phyloP scores from a whole-genome alignment of 1,140 invertebrate genomes.

The Zaprionus lachaisei region DNA sequence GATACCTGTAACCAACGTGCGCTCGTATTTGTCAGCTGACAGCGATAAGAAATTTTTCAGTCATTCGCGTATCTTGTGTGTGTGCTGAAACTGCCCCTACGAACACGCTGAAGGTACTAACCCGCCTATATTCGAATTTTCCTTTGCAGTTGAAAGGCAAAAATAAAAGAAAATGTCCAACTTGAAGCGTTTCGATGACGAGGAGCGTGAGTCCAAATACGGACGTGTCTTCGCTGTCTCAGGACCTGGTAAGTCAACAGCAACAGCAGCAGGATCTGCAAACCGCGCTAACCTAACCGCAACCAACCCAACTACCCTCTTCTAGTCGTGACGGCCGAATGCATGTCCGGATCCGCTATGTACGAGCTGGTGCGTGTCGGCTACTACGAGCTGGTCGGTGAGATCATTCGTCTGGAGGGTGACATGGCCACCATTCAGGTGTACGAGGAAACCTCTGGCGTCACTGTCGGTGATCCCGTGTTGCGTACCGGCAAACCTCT shows the following conservation, averaged over 20 bases:
- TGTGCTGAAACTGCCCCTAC: not conserved
- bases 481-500: conserved; percentile 98
- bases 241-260: conserved; percentile 92
- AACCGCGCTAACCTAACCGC: not conserved
- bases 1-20: conserved; percentile 6
- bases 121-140: not conserved
- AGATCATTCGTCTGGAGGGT: conserved; percentile 99
- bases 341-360: conserved; percentile 99
- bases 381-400: conserved; percentile 98
- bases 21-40: conserved; percentile 48
- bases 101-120: not conserved
- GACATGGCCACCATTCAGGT: conserved; percentile 99
- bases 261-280: not conserved
- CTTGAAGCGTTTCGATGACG: conserved; percentile 92
- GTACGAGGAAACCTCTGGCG: conserved; percentile 99
- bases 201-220: conserved; percentile 94
- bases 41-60: conserved; percentile 38
- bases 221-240: conserved; percentile 99
- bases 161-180: conserved; percentile 85
- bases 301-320: not conserved
- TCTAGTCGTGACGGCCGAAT: conserved; percentile 98
- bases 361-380: conserved; percentile 99
- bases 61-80: conserved; percentile 2
- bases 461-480: conserved; percentile 99
- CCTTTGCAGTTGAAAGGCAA: conserved; percentile 60